Evolutionary conservation across 1,140 invertebrate species (phyloP).

Genomic region (Melitaea cinxia): DNA sequence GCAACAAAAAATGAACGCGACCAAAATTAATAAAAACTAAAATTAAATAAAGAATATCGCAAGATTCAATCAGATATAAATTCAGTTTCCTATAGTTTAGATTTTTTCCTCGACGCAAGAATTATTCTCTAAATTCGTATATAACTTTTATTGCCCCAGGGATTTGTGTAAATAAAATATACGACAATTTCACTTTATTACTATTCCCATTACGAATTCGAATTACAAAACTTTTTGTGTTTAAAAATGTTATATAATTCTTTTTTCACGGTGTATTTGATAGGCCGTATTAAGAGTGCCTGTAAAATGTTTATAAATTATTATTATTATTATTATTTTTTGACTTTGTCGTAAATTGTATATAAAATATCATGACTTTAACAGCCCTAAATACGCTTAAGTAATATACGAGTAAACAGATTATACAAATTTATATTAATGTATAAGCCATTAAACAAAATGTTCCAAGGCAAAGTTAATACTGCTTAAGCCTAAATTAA

Average conservation of each 20-base stretch:
- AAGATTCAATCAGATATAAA: no score
- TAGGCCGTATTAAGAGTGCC: background rate
- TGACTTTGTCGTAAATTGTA: no score
- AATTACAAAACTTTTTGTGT: slow-evolving; percentile 17
- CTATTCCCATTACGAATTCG: background rate
- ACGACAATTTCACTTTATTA: slow-evolving; percentile 5
- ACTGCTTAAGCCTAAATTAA: background rate
- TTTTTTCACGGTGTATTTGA: background rate
- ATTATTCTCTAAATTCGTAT: background rate
- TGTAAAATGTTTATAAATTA: no score
- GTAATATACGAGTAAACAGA: no score
- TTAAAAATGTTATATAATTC: slow-evolving; percentile 7
- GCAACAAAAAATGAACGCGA: no score
- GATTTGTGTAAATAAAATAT: slow-evolving; percentile 1
- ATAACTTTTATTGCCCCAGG: slow-evolving; percentile 3
- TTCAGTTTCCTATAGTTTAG: no score
- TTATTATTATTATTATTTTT: no score
- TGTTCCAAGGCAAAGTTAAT: background rate
- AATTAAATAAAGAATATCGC: no score
- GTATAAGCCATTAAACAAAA: background rate
- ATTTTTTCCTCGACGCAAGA: background rate
- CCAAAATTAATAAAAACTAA: no score
- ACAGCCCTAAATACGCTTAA: no score
- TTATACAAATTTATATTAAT: no score
- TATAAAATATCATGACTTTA: no score